Conservation (phyloP, 2,797 vertebrate species). For the Salarias fasciatus region DNA sequence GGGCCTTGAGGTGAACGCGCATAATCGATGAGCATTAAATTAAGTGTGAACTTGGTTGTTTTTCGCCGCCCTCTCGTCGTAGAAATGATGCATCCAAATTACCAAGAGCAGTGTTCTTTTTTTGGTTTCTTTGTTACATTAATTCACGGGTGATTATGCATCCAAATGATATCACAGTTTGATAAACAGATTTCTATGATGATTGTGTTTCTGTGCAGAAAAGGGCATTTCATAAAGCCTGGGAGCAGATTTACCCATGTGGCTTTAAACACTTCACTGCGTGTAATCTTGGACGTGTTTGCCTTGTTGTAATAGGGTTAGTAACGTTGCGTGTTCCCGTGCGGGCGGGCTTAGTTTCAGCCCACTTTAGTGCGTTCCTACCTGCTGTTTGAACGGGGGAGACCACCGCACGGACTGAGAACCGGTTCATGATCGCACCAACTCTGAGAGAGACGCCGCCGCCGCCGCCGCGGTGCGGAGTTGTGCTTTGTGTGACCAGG, state of each 20-base stretch:
- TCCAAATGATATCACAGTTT: conserved; percentile 7
- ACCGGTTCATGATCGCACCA: too few species aligned
- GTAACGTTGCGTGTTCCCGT: conserved; percentile 28
- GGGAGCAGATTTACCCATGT: too few species aligned
- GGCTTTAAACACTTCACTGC: conserved; percentile 53
- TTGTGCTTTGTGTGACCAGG: conserved; percentile 36
- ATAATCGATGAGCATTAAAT: conserved; percentile 77
- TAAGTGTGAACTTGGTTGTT: conserved; percentile 68
- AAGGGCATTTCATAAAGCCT: too few species aligned
- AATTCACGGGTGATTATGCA: conserved; percentile 27
- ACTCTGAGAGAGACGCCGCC: background rate
- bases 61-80: conserved; percentile 37
- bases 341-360: too few species aligned
- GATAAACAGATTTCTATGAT: conserved; percentile 53
- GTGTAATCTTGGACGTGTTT: conserved; percentile 60
- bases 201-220: too few species aligned
- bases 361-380: too few species aligned
- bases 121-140: background rate
- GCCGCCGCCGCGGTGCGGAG: conserved; percentile 5
- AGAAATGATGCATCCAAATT: conserved; percentile 7
- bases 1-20: conserved; percentile 59
- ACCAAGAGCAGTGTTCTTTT: too few species aligned
- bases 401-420: too few species aligned
- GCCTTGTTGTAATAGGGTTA: conserved; percentile 63
- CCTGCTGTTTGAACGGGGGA: too few species aligned